phyloP scores from a whole-genome alignment of 2,113 vertebrate genomes.

The Balaeniceps rex region DNA sequence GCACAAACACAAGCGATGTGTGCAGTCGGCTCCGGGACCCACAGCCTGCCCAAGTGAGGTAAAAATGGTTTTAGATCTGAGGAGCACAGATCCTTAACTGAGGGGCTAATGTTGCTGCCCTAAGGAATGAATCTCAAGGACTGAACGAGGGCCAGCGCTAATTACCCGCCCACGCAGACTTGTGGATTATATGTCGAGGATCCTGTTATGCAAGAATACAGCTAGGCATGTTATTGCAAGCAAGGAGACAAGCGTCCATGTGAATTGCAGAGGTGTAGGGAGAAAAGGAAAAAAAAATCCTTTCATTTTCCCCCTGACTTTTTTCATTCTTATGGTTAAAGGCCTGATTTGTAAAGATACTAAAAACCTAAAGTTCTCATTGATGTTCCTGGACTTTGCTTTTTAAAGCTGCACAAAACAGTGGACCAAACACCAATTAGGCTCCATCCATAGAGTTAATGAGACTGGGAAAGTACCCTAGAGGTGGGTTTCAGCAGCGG shows the following conservation, averaged over 20 bases:
- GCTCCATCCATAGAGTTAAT: neutral
- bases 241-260: neutral
- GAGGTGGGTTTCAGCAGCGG: neutral
- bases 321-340: neutral
- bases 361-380: neutral
- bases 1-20: fast-evolving
- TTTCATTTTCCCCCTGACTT: neutral
- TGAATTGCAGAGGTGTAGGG: neutral
- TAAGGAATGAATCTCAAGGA: neutral
- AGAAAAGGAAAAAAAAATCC: neutral
- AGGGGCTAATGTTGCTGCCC: neutral
- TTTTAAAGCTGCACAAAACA: neutral
- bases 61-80: neutral
- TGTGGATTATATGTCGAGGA: neutral
- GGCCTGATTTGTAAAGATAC: neutral
- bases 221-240: neutral
- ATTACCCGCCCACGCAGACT: neutral
- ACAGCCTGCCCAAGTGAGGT: neutral
- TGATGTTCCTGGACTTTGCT: neutral
- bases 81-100: neutral
- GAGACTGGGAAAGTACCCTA: neutral
- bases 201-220: neutral
- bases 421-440: neutral
- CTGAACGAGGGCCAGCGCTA: neutral
- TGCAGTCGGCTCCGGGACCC: neutral